Evolutionary conservation across 2,888 invertebrate genomes (phyloP).

Genomic region (Ophioninae sp.): DNA sequence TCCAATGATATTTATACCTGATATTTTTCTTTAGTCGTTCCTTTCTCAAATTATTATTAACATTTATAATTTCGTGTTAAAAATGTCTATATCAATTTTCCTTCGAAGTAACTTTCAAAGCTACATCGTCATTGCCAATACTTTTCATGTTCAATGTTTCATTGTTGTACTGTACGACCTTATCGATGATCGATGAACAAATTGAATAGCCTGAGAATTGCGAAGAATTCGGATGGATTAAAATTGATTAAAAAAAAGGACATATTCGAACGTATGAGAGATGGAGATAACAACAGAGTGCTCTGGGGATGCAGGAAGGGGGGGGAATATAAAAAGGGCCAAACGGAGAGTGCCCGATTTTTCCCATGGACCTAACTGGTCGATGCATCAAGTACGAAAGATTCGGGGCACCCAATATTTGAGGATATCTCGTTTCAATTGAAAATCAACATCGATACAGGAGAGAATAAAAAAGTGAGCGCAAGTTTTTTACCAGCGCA

Average conservation of each 20-base stretch:
- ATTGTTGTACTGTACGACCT: constrained; percentile 1
- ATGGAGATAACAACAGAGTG: constrained; percentile 28
- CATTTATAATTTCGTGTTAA: too few relatives aligned
- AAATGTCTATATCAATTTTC: background rate
- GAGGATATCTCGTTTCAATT: constrained; percentile 80
- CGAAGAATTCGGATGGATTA: constrained; percentile 50
- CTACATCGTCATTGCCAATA: background rate
- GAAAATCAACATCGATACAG: constrained; percentile 76
- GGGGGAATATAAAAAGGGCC: background rate
- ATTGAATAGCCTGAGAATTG: constrained; percentile 38
- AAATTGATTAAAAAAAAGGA: constrained; percentile 36
- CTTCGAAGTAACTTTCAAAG: background rate
- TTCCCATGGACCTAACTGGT: constrained; percentile 79
- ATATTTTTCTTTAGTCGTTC: too few relatives aligned
- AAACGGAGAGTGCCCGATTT: constrained; percentile 38
- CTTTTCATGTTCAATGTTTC: background rate
- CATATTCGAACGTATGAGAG: constrained; percentile 10
- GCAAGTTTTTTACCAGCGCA: constrained; percentile 27
- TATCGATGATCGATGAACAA: constrained; percentile 37
- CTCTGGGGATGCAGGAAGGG: background rate
- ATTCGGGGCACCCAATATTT: constrained; percentile 74
- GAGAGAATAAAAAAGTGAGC: constrained; percentile 60
- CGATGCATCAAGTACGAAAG: constrained; percentile 62
- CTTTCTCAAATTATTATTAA: too few relatives aligned
- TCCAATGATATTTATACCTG: too few relatives aligned